phyloP scores from a whole-genome alignment of 2,113 vertebrate species.

The Istiophorus platypterus region DNA sequence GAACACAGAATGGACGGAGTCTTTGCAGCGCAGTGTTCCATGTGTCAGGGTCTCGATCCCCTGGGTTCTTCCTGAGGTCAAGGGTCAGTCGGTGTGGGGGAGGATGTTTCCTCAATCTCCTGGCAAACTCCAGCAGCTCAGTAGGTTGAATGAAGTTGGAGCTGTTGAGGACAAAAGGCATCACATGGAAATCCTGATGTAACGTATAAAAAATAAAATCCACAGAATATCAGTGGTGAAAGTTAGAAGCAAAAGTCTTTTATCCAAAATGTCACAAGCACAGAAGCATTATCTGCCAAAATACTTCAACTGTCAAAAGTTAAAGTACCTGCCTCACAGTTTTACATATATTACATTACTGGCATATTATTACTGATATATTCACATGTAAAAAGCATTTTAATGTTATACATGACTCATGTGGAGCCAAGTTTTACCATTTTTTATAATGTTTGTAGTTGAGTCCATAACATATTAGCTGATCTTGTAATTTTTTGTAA shows the following conservation, averaged over 20 bases:
- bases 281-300: too few species aligned
- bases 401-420: too few species aligned
- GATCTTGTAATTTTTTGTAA: too few species aligned
- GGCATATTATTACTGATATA: too few species aligned
- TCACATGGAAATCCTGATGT: background rate
- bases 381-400: too few species aligned
- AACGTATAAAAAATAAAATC: background rate
- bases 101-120: conserved; percentile 77
- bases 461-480: too few species aligned
- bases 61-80: conserved; percentile 89
- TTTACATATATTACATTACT: too few species aligned
- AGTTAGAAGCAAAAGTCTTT: too few species aligned
- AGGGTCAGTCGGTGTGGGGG: conserved; percentile 84
- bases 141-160: conserved; percentile 93
- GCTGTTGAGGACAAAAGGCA: conserved; percentile 72
- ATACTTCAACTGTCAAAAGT: too few species aligned
- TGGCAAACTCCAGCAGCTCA: conserved; percentile 89
- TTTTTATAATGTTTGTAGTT: too few species aligned
- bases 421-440: too few species aligned
- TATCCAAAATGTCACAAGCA: background rate
- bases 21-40: conserved; percentile 85
- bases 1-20: conserved; percentile 83
- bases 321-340: too few species aligned
- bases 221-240: background rate
- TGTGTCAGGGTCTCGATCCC: conserved; percentile 88